phyloP scores from a whole-genome alignment of 23 tunicate species.

The Oikopleura albicans region DNA sequence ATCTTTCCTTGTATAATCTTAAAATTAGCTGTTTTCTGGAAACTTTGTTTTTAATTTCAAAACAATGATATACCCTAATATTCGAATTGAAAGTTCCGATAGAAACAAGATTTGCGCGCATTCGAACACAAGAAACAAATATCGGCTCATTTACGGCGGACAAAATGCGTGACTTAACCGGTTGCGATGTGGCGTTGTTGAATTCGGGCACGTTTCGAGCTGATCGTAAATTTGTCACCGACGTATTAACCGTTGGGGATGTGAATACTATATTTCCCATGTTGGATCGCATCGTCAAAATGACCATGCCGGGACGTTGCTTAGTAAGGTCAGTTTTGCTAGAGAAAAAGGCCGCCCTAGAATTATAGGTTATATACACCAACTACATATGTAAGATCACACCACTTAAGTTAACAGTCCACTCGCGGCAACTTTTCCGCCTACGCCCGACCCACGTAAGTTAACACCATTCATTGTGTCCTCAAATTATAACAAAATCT shows the following conservation, averaged over 20 bases:
- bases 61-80: too few species aligned
- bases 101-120: constrained; percentile 29
- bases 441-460: too few species aligned
- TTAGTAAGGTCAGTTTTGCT: not conserved
- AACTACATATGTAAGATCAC: too few species aligned
- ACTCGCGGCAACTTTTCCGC: too few species aligned
- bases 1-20: not conserved
- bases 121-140: constrained; percentile 48
- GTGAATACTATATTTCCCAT: constrained; percentile 67
- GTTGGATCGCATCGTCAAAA: constrained; percentile 43
- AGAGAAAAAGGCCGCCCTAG: too few species aligned
- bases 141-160: constrained; percentile 71
- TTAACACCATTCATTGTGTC: too few species aligned
- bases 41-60: too few species aligned
- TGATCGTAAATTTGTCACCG: not conserved
- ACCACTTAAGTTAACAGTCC: too few species aligned
- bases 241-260: constrained; percentile 38
- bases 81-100: constrained; percentile 23
- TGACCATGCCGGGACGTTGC: not conserved
- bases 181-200: constrained; percentile 40
- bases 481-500: too few species aligned
- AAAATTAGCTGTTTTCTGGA: not conserved
- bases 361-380: too few species aligned
- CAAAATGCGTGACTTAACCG: constrained; percentile 36
- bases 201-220: constrained; percentile 51